Conservation (phyloP, 2,113 vertebrate species). For the Caloenas nicobarica region DNA sequence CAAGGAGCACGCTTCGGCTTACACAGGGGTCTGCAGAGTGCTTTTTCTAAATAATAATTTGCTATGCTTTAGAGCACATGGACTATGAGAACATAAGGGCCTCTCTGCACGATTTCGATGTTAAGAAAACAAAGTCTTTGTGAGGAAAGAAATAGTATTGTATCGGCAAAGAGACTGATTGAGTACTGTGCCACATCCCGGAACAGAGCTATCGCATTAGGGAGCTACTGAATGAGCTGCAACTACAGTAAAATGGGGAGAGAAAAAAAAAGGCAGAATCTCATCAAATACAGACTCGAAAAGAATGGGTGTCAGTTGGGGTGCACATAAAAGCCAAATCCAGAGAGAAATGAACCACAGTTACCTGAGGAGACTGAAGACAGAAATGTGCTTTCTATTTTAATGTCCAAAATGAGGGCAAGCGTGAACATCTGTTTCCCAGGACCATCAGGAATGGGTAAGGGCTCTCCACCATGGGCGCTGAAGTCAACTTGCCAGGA, state of each 20-base stretch:
- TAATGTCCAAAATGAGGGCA: background rate
- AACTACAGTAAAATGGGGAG: background rate
- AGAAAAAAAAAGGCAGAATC: background rate
- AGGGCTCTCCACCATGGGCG: background rate
- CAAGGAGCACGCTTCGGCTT: background rate
- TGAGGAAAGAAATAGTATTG: background rate
- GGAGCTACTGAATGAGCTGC: background rate
- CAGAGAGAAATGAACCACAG: background rate
- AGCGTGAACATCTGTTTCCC: background rate
- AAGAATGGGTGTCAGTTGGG: accelerated
- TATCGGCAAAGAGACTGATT: background rate
- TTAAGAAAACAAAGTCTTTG: background rate
- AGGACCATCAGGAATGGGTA: background rate
- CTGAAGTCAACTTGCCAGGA: background rate
- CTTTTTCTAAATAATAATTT: background rate
- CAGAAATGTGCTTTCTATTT: background rate
- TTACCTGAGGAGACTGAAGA: background rate
- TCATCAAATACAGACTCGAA: background rate
- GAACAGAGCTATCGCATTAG: background rate
- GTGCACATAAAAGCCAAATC: background rate
- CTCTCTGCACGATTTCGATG: background rate
- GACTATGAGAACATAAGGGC: background rate
- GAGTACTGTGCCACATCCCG: background rate
- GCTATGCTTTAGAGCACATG: background rate
- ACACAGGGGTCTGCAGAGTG: background rate